Conservation (phyloP, 2,113 vertebrate species). For the Proteles cristata region DNA sequence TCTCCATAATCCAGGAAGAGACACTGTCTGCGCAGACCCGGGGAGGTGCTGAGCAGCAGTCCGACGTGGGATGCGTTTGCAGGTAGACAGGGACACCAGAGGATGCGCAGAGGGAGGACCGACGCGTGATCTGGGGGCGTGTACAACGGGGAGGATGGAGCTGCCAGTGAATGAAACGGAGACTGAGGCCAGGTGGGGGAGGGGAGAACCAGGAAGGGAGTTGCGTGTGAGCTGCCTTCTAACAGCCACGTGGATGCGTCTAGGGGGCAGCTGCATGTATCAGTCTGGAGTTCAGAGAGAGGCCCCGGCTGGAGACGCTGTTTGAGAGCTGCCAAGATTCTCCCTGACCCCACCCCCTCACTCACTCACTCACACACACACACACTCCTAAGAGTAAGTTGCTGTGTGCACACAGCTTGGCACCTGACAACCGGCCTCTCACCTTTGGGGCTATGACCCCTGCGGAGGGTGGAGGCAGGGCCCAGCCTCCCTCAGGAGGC, state of each 20-base stretch:
- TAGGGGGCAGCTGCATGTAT: not conserved
- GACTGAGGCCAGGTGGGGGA: rapidly evolving
- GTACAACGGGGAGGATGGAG: rapidly evolving
- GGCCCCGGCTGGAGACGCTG: not conserved
- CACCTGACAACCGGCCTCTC: not conserved
- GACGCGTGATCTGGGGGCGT: not conserved
- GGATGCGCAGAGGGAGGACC: not conserved
- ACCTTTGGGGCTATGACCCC: not conserved
- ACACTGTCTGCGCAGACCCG: not conserved
- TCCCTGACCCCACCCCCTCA: rapidly evolving
- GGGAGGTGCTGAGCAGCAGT: not conserved
- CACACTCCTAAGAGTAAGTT: not conserved
- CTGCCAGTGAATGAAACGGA: not conserved
- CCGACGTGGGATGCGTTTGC: rapidly evolving
- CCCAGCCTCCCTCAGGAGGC: not conserved
- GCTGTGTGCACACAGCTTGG: not conserved
- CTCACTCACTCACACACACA: not conserved
- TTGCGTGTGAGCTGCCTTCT: not conserved
- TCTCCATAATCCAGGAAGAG: not conserved
- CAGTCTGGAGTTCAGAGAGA: not conserved
- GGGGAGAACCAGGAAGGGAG: not conserved
- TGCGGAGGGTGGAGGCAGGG: not conserved
- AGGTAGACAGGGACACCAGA: not conserved
- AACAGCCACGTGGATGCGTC: not conserved
- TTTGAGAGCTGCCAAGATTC: not conserved